phyloP scores from a whole-genome alignment of 92 coral and sea anemone genomes.

The Porites cylindrica region DNA sequence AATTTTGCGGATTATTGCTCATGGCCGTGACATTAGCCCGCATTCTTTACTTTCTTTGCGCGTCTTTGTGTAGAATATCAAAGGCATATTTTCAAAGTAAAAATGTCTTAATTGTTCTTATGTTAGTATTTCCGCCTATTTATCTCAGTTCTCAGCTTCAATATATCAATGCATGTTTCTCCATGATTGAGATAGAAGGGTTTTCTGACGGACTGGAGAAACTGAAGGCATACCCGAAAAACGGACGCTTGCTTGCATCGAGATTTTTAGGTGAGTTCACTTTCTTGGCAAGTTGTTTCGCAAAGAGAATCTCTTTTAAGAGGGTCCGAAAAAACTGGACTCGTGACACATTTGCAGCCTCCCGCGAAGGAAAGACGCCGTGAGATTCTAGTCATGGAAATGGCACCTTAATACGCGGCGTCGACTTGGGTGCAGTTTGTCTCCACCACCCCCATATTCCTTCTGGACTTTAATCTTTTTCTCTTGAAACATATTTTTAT shows the following conservation, averaged over 20 bases:
- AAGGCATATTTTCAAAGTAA: conserved; percentile 17
- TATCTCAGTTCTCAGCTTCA: conserved; percentile 56
- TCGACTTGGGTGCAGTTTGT: too few relatives aligned
- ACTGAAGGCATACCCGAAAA: conserved; percentile 53
- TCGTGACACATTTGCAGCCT: too few relatives aligned
- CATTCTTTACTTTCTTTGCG: conserved; percentile 47
- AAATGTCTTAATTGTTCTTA: conserved; percentile 22
- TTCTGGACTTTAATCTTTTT: too few relatives aligned
- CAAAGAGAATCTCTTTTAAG: background rate
- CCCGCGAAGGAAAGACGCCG: too few relatives aligned
- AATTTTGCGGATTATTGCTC: conserved; percentile 71
- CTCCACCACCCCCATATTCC: too few relatives aligned
- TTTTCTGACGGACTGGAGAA: conserved; percentile 36
- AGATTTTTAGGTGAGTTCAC: conserved; percentile 65
- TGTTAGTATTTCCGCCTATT: conserved; percentile 61
- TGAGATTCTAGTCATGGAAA: too few relatives aligned
- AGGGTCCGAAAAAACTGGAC: too few relatives aligned
- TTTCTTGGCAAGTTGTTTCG: background rate
- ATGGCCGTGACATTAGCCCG: conserved; percentile 54
- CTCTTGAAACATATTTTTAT: too few relatives aligned
- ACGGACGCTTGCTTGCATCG: conserved; percentile 72
- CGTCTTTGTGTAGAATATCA: conserved; percentile 30
- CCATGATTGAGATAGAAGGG: conserved; percentile 55
- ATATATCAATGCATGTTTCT: conserved; percentile 41
- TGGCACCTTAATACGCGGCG: too few relatives aligned